phyloP scores from a whole-genome alignment of 2,888 invertebrate genomes.

The Oligia strigilis region DNA sequence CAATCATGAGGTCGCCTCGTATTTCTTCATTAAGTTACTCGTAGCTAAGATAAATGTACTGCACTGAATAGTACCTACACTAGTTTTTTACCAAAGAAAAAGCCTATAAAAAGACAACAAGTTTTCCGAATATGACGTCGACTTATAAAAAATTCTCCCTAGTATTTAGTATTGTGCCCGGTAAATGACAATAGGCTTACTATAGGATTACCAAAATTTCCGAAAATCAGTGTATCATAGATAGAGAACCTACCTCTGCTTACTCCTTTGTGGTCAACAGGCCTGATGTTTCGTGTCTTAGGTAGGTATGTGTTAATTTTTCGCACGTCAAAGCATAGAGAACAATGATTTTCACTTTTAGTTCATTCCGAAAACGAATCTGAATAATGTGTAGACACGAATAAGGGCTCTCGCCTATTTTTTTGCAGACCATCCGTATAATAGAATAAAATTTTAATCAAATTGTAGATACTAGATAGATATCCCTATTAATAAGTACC shows the following conservation, averaged over 20 bases:
- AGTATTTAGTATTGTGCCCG: neutral
- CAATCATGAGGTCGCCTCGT: neutral
- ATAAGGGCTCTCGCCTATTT: neutral
- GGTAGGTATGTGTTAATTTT: slow-evolving; percentile 4
- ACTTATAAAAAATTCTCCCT: too few species aligned
- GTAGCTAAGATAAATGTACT: neutral
- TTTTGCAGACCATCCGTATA: neutral
- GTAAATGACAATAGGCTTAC: too few species aligned
- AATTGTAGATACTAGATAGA: neutral
- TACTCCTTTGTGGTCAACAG: neutral
- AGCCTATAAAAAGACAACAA: neutral
- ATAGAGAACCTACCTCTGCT: neutral
- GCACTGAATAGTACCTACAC: too few species aligned
- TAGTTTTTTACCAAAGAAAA: neutral
- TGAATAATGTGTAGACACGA: neutral
- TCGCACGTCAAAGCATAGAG: neutral
- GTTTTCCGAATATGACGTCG: neutral
- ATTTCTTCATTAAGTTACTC: slow-evolving; percentile 4
- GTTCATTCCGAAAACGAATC: neutral
- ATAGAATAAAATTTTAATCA: neutral
- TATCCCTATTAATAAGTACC: too few species aligned
- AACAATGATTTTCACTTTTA: neutral
- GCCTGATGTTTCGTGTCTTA: neutral
- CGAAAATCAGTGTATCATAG: neutral
- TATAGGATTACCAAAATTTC: neutral